phyloP scores from a whole-genome alignment of 2,113 vertebrate species.

The Brienomyrus brachyistius region DNA sequence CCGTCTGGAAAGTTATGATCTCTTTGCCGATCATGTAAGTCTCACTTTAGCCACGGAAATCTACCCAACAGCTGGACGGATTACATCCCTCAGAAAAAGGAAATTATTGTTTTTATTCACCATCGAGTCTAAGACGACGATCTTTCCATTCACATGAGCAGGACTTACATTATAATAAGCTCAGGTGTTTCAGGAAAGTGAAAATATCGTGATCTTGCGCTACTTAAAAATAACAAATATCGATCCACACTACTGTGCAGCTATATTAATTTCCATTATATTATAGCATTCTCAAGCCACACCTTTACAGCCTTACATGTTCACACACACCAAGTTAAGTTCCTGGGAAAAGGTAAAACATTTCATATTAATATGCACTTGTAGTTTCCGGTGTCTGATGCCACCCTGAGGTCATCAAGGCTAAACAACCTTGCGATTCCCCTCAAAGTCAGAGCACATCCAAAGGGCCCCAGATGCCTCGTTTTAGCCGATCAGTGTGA shows the following conservation, averaged over 20 bases:
- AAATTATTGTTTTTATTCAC: not conserved
- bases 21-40: not conserved
- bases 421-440: not conserved
- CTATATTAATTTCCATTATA: not conserved
- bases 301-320: not conserved
- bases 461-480: not conserved
- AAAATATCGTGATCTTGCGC: not conserved
- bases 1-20: not conserved
- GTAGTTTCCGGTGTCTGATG: not conserved
- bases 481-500: not conserved
- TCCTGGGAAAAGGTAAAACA: not conserved
- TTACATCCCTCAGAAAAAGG: not conserved
- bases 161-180: not conserved
- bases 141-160: not conserved
- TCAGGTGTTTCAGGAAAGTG: not conserved
- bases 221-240: not conserved
- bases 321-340: not conserved
- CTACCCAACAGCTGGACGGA: not conserved
- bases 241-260: not conserved
- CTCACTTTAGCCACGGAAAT: conserved; percentile 8
- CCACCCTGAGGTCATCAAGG: not conserved
- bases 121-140: not conserved
- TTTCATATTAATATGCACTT: not conserved
- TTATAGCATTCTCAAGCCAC: not conserved
- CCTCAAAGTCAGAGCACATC: not conserved